Evolutionary conservation across 2,888 invertebrate genomes (phyloP).

Genomic region (Eurois occulta): DNA sequence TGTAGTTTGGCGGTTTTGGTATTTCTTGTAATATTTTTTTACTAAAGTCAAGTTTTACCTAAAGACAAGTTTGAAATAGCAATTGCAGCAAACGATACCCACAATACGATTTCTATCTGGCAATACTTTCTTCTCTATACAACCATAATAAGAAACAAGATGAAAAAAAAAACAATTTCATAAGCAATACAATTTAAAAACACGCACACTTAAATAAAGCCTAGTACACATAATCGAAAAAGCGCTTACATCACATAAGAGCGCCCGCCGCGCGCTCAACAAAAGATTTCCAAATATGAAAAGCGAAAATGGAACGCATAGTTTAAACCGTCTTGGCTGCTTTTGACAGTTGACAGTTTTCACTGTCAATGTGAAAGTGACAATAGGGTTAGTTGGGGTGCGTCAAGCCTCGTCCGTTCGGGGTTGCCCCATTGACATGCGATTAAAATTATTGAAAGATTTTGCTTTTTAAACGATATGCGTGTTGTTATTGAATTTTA

Average conservation of each 20-base stretch:
- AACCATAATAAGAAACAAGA: constrained; percentile 1
- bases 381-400: constrained; percentile 88
- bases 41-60: background rate
- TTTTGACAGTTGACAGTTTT: constrained; percentile 90
- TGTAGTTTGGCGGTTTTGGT: background rate
- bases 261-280: constrained; percentile 77
- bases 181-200: constrained; percentile 46
- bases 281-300: constrained; percentile 84
- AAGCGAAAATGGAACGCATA: constrained; percentile 86
- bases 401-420: constrained; percentile 78
- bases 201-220: constrained; percentile 68
- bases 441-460: constrained; percentile 89
- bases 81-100: background rate
- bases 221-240: constrained; percentile 68
- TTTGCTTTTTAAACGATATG: constrained; percentile 72
- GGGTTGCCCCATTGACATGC: constrained; percentile 85
- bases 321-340: constrained; percentile 89
- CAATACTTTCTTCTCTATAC: background rate
- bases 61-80: background rate
- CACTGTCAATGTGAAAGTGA: constrained; percentile 84
- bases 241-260: constrained; percentile 71
- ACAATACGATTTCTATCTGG: background rate
- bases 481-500: constrained; percentile 77
- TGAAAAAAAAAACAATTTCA: constrained; percentile 16
- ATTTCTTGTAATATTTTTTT: background rate